These are phyloP conservation scores for Brachypteracias leptosomus DNA, from an alignment of 2,113 vertebrate species.

Conservation along the genomic window DNA sequence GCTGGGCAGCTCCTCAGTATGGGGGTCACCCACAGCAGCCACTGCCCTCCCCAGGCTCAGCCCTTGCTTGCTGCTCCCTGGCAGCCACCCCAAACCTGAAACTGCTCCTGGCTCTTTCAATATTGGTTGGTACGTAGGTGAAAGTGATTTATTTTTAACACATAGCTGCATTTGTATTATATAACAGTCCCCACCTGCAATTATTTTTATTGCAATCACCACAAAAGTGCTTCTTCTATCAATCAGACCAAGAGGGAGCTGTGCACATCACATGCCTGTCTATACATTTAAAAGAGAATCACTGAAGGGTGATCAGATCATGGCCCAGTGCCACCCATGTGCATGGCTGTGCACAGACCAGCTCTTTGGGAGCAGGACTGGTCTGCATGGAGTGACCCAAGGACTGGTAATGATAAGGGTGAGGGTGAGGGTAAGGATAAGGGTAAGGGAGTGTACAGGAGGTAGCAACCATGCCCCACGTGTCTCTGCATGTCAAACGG, in stretches of 20 bases:
- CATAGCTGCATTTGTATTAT: background rate
- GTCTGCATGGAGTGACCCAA: accelerated
- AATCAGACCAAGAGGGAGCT: background rate
- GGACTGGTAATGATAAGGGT: background rate
- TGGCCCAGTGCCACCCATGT: accelerated
- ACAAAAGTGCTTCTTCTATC: background rate
- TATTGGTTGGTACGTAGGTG: accelerated
- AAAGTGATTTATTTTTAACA: background rate
- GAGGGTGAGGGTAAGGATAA: accelerated
- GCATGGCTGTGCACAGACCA: accelerated
- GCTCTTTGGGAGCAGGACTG: background rate
- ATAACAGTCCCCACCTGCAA: background rate
- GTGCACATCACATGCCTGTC: accelerated
- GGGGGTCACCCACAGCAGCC: background rate
- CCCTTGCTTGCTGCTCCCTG: background rate
- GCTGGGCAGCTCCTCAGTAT: background rate
- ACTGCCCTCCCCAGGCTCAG: background rate
- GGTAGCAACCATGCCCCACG: accelerated
- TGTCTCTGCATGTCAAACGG: background rate
- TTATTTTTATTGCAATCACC: background rate
- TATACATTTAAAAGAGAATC: background rate
- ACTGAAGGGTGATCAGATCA: background rate
- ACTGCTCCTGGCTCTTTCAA: background rate
- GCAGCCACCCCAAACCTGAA: background rate
- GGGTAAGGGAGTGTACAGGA: no score